Evolutionary conservation across 2,113 vertebrate species (phyloP), one percentile per base, ranked within the genome.

Genomic region (Labeo rohita): DNA sequence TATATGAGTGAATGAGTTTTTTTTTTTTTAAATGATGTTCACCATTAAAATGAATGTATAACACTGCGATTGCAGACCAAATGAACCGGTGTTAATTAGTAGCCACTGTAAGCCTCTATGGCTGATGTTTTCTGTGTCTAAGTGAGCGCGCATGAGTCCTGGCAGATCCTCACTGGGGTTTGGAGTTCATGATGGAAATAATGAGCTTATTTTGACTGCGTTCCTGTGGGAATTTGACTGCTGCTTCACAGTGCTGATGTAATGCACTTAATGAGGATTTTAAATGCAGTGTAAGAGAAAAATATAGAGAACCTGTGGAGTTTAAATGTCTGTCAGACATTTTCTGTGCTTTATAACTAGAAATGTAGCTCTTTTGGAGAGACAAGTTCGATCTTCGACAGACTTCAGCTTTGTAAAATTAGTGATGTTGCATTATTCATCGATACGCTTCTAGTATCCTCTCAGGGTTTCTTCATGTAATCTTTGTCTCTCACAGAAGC

Each of bases 401-500:
- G 36, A 43, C 68, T 43, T 7, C 66, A 39, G 34, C 2, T 68
- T 34, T n/a, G 16, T n/a, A 36, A 9, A 65, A 36, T 68, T 0
- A 4, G 66, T 70, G 11, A 8, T 72, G 6, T 45, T 72, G 68
- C 68, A 45, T 10, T 45, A 77, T 9, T 54, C 49, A 36, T 75
- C n/a, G 3, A 28, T 15, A 61, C 21, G 6, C 56, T 18, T 77
- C 75, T 54, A 49, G 23, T 36, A 4, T 54, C 74, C 49, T 74
- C 72, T 77, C 74, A 77, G 50, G 75, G 75, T 77, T 77, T 77
- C 75, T 77, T 50, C 45, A 2, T 50, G 73, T 4, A 11, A 75
- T 50, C n/a, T 74, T 13, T 15, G 43, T 75, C 73, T 74, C 43
- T 50, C 73, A 50, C 72, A 8, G 74, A 77, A 76, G 49, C 74